Percentiles rank a stretch among this genome's conserved stretches.
Conservation (phyloP, 35 echinoderm and acorn worm genomes). For the Acanthaster planci region DNA sequence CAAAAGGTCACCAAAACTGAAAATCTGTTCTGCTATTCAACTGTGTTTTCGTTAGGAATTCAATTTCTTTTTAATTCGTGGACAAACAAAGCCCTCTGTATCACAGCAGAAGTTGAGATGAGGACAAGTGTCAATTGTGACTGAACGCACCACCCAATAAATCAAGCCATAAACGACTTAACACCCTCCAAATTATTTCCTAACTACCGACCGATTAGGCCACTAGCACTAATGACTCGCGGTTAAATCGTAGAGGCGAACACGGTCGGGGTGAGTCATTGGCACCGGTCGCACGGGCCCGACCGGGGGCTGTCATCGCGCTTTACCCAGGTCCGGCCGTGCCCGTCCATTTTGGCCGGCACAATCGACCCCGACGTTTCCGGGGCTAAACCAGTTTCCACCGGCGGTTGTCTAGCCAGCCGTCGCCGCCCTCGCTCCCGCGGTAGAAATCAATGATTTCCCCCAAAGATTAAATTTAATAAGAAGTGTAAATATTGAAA, state of each 20-base stretch:
- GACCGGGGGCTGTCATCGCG: not conserved
- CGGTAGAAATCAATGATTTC: not conserved
- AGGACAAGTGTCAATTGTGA: too few relatives aligned
- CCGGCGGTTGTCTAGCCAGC: too few relatives aligned
- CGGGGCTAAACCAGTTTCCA: not conserved
- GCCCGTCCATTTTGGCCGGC: conserved; percentile 3
- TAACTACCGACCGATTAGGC: not conserved
- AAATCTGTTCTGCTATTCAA: too few relatives aligned
- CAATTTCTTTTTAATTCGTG: too few relatives aligned
- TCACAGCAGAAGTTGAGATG: too few relatives aligned
- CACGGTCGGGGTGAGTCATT: not conserved
- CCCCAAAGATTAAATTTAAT: not conserved
- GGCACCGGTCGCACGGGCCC: too few relatives aligned
- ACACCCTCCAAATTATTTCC: not conserved
- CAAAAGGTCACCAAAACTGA: too few relatives aligned
- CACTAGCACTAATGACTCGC: not conserved
- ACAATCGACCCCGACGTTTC: not conserved
- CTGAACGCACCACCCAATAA: not conserved
- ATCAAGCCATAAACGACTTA: conserved; percentile 12
- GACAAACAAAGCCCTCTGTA: too few relatives aligned
- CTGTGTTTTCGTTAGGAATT: too few relatives aligned
- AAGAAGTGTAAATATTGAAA: too few relatives aligned
- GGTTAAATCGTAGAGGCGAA: not conserved
- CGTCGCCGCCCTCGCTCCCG: too few relatives aligned
- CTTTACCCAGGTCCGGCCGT: not conserved